Percentiles rank a stretch among this genome's conserved stretches.
Evolutionary conservation across 2,113 vertebrate genomes (phyloP).

Genomic region (Cyprinodon brontotheroides): DNA sequence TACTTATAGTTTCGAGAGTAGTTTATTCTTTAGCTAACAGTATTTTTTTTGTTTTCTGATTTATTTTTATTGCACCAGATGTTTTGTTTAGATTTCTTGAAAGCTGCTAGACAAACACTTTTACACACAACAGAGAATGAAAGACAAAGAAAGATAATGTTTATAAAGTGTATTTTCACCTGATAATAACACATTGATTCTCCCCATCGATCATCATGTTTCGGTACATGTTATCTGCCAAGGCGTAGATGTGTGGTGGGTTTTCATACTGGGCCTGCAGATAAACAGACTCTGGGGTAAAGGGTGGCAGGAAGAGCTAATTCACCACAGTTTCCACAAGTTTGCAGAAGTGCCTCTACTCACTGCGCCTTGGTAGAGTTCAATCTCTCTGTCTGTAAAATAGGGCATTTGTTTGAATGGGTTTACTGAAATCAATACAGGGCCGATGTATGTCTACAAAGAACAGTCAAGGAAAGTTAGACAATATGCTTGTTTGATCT

Average conservation of each 20-base stretch:
- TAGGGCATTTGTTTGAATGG: conserved; percentile 99
- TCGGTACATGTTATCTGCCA: conserved; percentile 96
- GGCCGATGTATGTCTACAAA: conserved; percentile 93
- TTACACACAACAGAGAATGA: background rate
- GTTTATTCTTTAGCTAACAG: too few species aligned
- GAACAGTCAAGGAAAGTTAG: conserved; percentile 54
- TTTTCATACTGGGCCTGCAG: conserved; percentile 97
- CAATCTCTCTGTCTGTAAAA: conserved; percentile 92
- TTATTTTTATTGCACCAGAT: too few species aligned
- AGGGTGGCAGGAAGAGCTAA: background rate
- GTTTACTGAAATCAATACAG: conserved; percentile 94
- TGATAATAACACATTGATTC: conserved; percentile 96
- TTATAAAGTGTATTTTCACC: conserved; percentile 52
- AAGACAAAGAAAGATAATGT: background rate
- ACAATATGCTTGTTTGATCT: background rate
- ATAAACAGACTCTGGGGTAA: rapidly evolving
- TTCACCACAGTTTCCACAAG: background rate
- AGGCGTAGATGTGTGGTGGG: conserved; percentile 94
- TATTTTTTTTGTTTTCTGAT: too few species aligned
- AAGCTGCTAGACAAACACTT: background rate
- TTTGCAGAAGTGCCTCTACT: conserved; percentile 60
- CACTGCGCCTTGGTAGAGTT: conserved; percentile 96
- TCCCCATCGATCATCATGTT: conserved; percentile 98
- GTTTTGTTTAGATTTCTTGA: background rate
- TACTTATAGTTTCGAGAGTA: too few species aligned